Percentiles rank a stretch among this genome's conserved stretches.
Evolutionary conservation across 2,797 vertebrate species (phyloP).

Genomic region (Sebastes hopkinsi): DNA sequence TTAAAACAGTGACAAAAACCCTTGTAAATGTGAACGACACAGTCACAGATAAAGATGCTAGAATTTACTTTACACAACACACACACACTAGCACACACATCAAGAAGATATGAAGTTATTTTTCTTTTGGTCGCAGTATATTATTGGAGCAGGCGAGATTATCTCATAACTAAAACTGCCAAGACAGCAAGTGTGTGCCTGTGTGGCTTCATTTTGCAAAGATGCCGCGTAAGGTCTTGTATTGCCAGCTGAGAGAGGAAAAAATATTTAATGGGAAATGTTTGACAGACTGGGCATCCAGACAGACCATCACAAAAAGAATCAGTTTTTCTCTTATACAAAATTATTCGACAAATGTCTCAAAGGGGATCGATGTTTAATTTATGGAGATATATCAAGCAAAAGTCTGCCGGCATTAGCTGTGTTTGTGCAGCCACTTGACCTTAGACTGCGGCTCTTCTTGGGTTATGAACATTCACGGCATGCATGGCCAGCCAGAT

Average conservation of each 20-base stretch:
- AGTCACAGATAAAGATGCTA: not conserved
- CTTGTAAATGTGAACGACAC: not conserved
- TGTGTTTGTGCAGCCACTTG: constrained; percentile 61
- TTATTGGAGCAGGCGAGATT: not conserved
- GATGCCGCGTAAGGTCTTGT: not conserved
- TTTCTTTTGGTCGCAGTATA: not conserved
- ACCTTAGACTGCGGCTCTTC: constrained; percentile 54
- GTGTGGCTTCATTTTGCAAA: not conserved
- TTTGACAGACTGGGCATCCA: not conserved
- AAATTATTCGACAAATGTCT: not conserved
- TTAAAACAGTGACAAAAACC: not conserved
- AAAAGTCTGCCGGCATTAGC: constrained; percentile 24
- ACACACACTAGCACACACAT: not conserved
- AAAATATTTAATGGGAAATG: not conserved
- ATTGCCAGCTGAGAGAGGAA: not conserved
- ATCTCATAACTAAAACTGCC: not conserved
- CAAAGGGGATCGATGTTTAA: constrained; percentile 2
- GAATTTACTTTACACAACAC: not conserved
- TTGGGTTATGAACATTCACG: constrained; percentile 52
- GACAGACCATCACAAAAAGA: not conserved
- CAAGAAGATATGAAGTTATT: not conserved
- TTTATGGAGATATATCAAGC: constrained; percentile 14
- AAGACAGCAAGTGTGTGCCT: not conserved
- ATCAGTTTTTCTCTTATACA: not conserved
- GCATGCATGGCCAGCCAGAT: constrained; percentile 49